Base-by-base conservation (phyloP, 1,140 invertebrate genomes). In the Zaprionus ghesquierei region DNA sequence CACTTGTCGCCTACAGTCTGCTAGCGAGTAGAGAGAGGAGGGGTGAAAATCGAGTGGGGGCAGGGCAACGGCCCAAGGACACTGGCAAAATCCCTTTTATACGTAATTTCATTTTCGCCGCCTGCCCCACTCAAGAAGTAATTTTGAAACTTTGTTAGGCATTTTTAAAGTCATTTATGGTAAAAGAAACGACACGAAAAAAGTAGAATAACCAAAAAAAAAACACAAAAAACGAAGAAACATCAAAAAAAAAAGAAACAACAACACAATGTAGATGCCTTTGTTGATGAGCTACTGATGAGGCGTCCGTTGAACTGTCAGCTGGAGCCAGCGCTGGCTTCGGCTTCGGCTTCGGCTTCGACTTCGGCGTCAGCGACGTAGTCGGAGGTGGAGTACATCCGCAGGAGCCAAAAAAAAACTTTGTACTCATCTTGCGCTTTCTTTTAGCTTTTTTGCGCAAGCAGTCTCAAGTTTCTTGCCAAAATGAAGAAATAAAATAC, bases 121-220 rank as follows among this genome's bases (percentile, higher is more conserved):
- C 66, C 44, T 63, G 54, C 53, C 62, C 68, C 62, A 87, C 82
- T 87, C 76, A 75, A 73, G 79, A 86, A 82, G 81, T 87, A 87
- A 87, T 89, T 87, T 87, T 65, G 79, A 86, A 87, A 87, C 82
- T 87, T 87, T 87, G 79, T 89, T 87, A 89, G 68, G 76, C 77
- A 82, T 89, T 87, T 75, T 87, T 87, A 87, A 87, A 87, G 82
- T 87, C 82, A 87, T 87, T 87, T 87, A 78, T 75, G 75, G 72
- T 23, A 65, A 77, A 74, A 46, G 38, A 46, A 46, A 46, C 41
- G 41, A 46, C 41, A 22, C 41, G 18, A 46, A 46, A 18, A 44
- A 46, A 46, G 8, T 53, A 22, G 35, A 60, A 59, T 41, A 73
- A 60, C 58, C 35, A 51, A 44, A 53, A 63, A 58, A 51, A 46